phyloP scores from a whole-genome alignment of 2,888 invertebrate genomes.

The Caenorhabditis becei region DNA sequence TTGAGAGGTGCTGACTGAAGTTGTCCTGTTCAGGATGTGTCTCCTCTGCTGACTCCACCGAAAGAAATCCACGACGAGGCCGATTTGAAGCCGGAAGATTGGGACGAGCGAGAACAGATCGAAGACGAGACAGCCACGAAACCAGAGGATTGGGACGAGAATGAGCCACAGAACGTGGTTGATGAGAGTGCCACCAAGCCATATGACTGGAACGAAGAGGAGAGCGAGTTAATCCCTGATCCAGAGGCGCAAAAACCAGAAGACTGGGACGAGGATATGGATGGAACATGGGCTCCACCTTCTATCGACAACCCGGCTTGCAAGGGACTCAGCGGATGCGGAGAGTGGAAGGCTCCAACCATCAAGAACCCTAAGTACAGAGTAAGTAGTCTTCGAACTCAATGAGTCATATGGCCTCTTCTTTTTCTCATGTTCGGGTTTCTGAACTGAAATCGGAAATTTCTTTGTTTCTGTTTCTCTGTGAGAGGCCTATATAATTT shows the following conservation, averaged over 20 bases:
- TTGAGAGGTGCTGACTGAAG: neutral
- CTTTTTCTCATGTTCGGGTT: slow-evolving; percentile 1
- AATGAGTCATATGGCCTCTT: neutral
- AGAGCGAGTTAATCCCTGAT: slow-evolving; percentile 89
- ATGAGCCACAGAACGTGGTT: slow-evolving; percentile 91
- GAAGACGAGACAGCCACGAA: slow-evolving; percentile 86
- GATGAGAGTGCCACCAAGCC: slow-evolving; percentile 77
- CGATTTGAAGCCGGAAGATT: slow-evolving; percentile 90
- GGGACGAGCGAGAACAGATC: slow-evolving; percentile 88
- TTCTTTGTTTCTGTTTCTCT: neutral
- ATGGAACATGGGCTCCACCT: slow-evolving; percentile 98
- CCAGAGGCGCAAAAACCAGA: slow-evolving; percentile 90
- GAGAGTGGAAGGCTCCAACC: slow-evolving; percentile 88
- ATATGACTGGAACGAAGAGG: slow-evolving; percentile 87
- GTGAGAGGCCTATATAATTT: slow-evolving; percentile 39
- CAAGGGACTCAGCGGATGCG: slow-evolving; percentile 89
- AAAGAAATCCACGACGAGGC: slow-evolving; percentile 93
- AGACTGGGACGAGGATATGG: slow-evolving; percentile 99
- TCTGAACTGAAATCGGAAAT: neutral
- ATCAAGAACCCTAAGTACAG: slow-evolving; percentile 84
- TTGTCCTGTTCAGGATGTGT: slow-evolving; percentile 70
- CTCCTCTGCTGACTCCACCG: slow-evolving; percentile 94
- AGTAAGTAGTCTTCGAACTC: slow-evolving; percentile 76
- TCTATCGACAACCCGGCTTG: slow-evolving; percentile 72
- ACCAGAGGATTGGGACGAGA: slow-evolving; percentile 92